phyloP scores from a whole-genome alignment of 2,888 invertebrate species.

The Podabrus alpinus region DNA sequence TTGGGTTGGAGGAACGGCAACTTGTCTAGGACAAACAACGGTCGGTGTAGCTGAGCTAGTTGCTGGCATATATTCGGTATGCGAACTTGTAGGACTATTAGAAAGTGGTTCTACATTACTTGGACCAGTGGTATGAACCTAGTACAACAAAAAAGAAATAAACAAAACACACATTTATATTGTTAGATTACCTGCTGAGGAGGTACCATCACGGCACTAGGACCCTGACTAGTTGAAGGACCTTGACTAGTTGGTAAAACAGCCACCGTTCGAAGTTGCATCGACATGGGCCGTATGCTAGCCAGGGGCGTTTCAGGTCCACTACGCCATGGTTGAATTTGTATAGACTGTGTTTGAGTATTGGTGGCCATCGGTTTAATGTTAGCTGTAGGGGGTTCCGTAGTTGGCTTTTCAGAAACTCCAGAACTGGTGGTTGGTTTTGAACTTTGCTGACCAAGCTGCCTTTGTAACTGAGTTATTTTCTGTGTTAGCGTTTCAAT shows the following conservation, averaged over 20 bases:
- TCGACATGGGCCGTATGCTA: constrained; percentile 89
- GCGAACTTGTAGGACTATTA: constrained; percentile 73
- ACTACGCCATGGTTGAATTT: constrained; percentile 67
- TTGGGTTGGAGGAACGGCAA: constrained; percentile 67
- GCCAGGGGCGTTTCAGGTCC: constrained; percentile 86
- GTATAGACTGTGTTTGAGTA: constrained; percentile 59
- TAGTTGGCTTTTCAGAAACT: constrained; percentile 60
- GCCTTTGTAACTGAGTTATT: constrained; percentile 54
- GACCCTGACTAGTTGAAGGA: constrained; percentile 45
- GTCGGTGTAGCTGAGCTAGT: constrained; percentile 72
- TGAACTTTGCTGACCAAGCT: constrained; percentile 66
- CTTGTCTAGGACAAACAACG: constrained; percentile 62
- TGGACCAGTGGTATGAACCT: constrained; percentile 60
- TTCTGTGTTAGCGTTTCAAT: constrained; percentile 75
- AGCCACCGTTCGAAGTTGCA: constrained; percentile 65
- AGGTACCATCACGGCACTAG: constrained; percentile 61
- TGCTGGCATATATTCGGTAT: constrained; percentile 85
- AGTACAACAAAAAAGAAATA: neutral
- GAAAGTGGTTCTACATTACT: constrained; percentile 60
- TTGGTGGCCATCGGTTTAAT: constrained; percentile 86
- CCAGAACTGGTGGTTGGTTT: constrained; percentile 73
- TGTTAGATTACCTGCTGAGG: constrained; percentile 61
- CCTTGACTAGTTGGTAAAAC: constrained; percentile 77
- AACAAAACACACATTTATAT: neutral
- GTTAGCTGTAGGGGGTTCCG: constrained; percentile 82